phyloP scores from a whole-genome alignment of 2,113 vertebrate genomes.

The Prionailurus bengalensis region DNA sequence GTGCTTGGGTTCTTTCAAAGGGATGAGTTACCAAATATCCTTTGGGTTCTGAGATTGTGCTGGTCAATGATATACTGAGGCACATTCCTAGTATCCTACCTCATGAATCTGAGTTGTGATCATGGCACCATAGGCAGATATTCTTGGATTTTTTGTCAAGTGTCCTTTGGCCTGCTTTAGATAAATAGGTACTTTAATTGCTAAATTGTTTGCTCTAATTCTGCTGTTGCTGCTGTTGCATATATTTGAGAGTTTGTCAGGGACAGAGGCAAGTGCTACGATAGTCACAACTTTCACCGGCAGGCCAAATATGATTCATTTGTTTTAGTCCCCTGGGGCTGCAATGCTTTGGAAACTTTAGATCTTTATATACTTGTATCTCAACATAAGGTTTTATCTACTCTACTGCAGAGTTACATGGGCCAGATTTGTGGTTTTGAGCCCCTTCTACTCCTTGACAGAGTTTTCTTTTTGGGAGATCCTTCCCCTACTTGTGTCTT shows the following conservation, averaged over 20 bases:
- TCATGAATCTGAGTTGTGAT: not conserved
- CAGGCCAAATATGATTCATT: not conserved
- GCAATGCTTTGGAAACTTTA: not conserved
- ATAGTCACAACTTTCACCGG: not conserved
- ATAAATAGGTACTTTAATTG: not conserved
- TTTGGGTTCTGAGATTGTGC: not conserved
- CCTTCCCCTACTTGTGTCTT: not conserved
- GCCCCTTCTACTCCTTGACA: not conserved
- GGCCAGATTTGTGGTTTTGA: not conserved
- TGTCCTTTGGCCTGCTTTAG: not conserved
- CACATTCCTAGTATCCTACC: not conserved
- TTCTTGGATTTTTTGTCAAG: not conserved
- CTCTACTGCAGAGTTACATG: not conserved
- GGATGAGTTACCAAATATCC: not conserved
- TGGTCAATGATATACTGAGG: not conserved
- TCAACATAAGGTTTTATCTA: not conserved
- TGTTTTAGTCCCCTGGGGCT: not conserved
- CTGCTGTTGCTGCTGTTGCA: not conserved
- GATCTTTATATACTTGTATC: not conserved
- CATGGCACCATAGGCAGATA: not conserved
- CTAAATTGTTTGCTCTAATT: not conserved
- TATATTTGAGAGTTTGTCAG: not conserved
- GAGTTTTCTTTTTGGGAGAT: not conserved
- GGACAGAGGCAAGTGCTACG: not conserved
- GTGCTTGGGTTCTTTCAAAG: not conserved